Evolutionary conservation across 2,888 invertebrate species (phyloP).

Genomic region (Spisula solida): DNA sequence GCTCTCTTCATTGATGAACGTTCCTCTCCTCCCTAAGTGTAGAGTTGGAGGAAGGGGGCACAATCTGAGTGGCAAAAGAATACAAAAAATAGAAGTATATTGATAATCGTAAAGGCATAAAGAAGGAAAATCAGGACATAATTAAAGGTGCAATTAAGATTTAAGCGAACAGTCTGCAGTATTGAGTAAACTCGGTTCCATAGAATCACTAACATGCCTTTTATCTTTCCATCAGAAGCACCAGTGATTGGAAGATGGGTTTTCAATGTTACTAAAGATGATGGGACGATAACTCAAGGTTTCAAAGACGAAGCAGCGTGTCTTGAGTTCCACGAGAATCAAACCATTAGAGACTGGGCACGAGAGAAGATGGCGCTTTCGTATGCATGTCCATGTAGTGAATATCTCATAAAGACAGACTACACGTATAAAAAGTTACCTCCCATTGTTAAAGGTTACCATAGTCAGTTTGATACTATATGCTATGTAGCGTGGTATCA

Average conservation of each 20-base stretch:
- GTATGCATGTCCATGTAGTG: constrained; percentile 42
- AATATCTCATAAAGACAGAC: constrained; percentile 33
- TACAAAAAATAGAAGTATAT: too few species aligned
- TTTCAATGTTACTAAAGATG: constrained; percentile 20
- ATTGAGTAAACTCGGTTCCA: too few species aligned
- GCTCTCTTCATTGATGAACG: too few species aligned
- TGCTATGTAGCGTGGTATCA: constrained; percentile 60
- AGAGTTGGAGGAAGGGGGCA: too few species aligned
- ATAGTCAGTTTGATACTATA: neutral
- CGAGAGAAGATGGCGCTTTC: neutral
- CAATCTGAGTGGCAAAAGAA: too few species aligned
- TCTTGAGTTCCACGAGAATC: constrained; percentile 18
- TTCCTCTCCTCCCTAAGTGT: too few species aligned
- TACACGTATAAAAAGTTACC: constrained; percentile 23
- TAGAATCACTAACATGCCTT: too few species aligned
- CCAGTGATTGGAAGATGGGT: constrained; percentile 27
- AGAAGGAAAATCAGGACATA: too few species aligned
- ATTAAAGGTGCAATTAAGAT: too few species aligned
- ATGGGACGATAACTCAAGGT: neutral
- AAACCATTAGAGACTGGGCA: constrained; percentile 14
- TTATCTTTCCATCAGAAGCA: neutral
- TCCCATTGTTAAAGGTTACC: neutral
- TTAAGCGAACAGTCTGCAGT: too few species aligned
- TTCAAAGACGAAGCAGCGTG: constrained; percentile 18
- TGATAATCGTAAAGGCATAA: too few species aligned